phyloP scores from a whole-genome alignment of 2,113 vertebrate genomes.

The Antechinus stuartii region DNA sequence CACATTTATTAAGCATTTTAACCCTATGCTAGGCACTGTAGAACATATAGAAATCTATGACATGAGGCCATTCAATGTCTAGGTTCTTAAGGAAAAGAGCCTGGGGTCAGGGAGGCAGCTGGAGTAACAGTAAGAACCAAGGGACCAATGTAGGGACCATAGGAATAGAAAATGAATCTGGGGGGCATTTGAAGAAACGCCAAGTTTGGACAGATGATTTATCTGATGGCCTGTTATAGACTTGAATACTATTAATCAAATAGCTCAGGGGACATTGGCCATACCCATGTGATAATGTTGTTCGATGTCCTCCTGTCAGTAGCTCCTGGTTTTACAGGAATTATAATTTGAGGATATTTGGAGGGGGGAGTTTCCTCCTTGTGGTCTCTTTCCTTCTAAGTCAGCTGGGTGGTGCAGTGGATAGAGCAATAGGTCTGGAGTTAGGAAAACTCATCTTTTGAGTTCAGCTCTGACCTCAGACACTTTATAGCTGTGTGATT shows the following conservation, averaged over 20 bases:
- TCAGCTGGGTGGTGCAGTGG: too few species aligned
- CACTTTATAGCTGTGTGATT: too few species aligned
- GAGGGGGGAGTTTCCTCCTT: background rate
- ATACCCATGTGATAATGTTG: background rate
- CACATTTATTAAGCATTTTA: background rate
- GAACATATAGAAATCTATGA: background rate
- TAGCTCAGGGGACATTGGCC: background rate
- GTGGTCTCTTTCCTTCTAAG: too few species aligned
- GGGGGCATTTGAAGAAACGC: background rate
- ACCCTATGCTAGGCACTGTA: background rate
- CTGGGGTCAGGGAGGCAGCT: background rate
- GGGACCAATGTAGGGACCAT: background rate
- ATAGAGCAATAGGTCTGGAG: too few species aligned
- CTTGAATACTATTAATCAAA: background rate
- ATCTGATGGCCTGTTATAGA: background rate
- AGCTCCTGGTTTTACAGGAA: background rate
- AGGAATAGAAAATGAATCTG: accelerated
- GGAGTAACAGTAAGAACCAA: background rate
- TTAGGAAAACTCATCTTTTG: too few species aligned
- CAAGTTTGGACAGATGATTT: background rate
- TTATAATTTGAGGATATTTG: background rate
- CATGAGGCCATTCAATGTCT: background rate
- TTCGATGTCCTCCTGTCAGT: background rate
- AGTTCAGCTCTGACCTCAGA: too few species aligned
- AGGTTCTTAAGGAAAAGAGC: background rate